Evolutionary conservation across 53 echinoderm and acorn worm genomes (phyloP).

Genomic region (Holothuria leucospilota): DNA sequence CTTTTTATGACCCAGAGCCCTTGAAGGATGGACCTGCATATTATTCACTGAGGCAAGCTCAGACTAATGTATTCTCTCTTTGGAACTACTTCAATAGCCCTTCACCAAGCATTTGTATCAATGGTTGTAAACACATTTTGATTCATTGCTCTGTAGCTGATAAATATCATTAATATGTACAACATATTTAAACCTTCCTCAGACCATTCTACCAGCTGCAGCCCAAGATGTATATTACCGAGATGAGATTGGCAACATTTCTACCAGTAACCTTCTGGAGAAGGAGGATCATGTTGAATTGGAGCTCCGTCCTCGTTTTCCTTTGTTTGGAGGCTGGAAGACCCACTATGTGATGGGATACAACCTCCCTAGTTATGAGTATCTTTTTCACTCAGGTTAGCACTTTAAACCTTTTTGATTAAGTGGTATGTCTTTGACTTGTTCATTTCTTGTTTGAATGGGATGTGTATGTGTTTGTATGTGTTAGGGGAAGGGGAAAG

Average conservation of each 20-base stretch:
- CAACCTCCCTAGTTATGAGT: slow-evolving; percentile 97
- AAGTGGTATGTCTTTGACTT: background rate
- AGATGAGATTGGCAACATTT: slow-evolving; percentile 99
- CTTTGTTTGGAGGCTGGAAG: slow-evolving; percentile 98
- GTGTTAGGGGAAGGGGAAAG: no score
- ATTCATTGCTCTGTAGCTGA: no score
- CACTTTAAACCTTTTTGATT: no score
- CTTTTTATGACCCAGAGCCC: no score
- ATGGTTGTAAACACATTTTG: no score
- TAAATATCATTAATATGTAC: no score
- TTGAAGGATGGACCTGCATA: no score
- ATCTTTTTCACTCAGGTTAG: slow-evolving; percentile 90
- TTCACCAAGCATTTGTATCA: no score
- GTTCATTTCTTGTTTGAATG: background rate
- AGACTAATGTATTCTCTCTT: no score
- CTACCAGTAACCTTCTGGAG: slow-evolving; percentile 92
- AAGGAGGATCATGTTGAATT: slow-evolving; percentile 95
- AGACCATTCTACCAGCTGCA: slow-evolving; percentile 96
- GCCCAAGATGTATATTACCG: slow-evolving; percentile 98
- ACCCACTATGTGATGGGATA: slow-evolving; percentile 96
- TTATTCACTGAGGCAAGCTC: no score
- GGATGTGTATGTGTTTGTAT: no score
- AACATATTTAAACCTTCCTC: background rate
- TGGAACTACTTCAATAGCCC: no score
- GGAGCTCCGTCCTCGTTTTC: slow-evolving; percentile 92